phyloP scores from a whole-genome alignment of 2,113 vertebrate genomes.

The Procavia capensis region DNA sequence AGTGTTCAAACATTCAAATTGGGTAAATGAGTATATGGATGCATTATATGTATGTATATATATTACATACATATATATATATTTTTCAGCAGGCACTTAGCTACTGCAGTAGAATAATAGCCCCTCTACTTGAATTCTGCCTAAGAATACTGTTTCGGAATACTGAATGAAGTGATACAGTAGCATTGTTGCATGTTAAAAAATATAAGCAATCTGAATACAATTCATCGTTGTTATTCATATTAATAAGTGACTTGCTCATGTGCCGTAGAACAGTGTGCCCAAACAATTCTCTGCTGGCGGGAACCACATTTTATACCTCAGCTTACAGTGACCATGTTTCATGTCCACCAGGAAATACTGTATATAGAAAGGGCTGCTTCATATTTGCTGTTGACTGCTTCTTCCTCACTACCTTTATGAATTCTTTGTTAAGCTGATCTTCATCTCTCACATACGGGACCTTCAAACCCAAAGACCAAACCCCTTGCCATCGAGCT shows the following conservation, averaged over 20 bases:
- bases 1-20: constrained; percentile 40
- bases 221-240: not conserved
- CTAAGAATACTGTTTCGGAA: not conserved
- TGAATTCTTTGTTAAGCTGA: not conserved
- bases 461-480: not conserved
- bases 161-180: constrained; percentile 16
- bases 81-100: not conserved
- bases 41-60: not conserved
- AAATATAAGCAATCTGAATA: constrained; percentile 1
- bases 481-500: too few species aligned
- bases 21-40: constrained; percentile 28
- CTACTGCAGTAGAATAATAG: not conserved
- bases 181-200: not conserved
- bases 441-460: not conserved
- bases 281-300: not conserved
- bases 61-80: not conserved
- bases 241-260: constrained; percentile 22
- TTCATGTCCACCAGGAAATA: not conserved
- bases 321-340: not conserved
- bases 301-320: not conserved
- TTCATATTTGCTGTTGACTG: not conserved
- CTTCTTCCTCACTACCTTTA: not conserved
- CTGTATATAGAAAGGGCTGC: not conserved
- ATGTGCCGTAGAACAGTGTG: not conserved
- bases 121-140: not conserved